These are phyloP conservation scores for Gymnogyps californianus DNA, from an alignment of 2,113 vertebrate species.

Conservation along the genomic window DNA sequence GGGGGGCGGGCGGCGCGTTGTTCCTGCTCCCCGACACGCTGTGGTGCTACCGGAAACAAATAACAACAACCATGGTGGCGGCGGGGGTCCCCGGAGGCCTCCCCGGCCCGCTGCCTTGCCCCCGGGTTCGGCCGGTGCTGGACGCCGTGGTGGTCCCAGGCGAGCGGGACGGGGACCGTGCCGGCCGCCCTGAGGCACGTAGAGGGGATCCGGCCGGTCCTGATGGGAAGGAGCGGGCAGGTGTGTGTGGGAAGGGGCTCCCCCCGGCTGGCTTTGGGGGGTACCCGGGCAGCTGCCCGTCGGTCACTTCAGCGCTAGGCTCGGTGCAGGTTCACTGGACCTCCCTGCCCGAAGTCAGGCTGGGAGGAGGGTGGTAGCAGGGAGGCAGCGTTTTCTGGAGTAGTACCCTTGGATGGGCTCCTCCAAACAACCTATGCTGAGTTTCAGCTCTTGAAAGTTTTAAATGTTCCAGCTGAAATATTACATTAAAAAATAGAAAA, in stretches of 20 bases:
- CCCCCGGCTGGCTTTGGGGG: neutral
- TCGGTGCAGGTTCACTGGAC: neutral
- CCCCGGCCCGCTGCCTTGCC: too few species aligned
- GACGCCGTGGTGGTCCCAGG: too few species aligned
- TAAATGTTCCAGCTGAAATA: neutral
- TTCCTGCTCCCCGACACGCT: neutral
- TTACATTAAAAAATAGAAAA: neutral
- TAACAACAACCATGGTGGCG: neutral
- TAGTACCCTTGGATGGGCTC: neutral
- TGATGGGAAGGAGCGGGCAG: neutral
- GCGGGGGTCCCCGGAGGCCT: neutral
- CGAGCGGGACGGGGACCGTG: neutral
- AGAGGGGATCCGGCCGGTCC: neutral
- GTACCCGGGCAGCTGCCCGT: neutral
- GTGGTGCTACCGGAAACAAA: conserved; percentile 33
- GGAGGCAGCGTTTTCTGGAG: neutral
- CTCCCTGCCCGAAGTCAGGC: neutral
- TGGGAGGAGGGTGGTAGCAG: too few species aligned
- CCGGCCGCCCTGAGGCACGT: neutral
- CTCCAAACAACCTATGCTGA: accelerated
- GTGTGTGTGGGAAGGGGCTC: neutral
- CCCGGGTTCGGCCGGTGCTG: neutral
- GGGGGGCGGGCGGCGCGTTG: neutral
- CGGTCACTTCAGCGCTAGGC: neutral
- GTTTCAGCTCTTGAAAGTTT: neutral